Base-by-base conservation (phyloP, 1,140 invertebrate species). In the Bombus impatiens region DNA sequence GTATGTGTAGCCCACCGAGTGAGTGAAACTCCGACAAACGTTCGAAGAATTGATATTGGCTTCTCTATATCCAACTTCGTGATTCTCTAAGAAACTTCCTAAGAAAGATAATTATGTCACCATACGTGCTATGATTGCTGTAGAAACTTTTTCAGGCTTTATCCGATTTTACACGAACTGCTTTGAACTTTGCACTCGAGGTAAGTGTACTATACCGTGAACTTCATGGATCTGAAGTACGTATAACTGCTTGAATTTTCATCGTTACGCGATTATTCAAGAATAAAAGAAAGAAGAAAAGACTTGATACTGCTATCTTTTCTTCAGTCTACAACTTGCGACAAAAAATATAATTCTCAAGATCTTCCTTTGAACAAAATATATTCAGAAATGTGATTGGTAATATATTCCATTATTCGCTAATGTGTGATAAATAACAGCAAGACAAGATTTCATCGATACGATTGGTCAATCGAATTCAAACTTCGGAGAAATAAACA, bases 41-140 rank as follows among this genome's bases (percentile, higher is more conserved):
- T 9, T 18, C 76, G 76, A 40, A n/a, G 57, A 78, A 78, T 78
- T 40, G 28, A 18, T 78, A 62, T 78, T 78, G 62, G 37, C 76
- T 77, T 77, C 53, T 3, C 35, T 47, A n/a, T 75, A 47, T 47
- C 9, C 37, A n/a, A 62, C 12, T 62, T 78, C 3, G 35, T n/a
- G 13, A 62, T 78, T 78, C 57, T n/a, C 32, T 6, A n/a, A n/a
- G 57, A 42, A 78, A 78, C 10, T 78, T 57, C 6, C 37, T 3
- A 10, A 22, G 37, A 15, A n/a, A 78, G 57, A 62, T 53, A 77
- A 77, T 77, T 77, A 78, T 62, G 76, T 78, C 57, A 62, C 13
- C 57, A 12, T n/a, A 40, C 13, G 57, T 62, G 76, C 57, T 62
- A 78, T 62, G 37, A 62, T 78, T 78, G 15, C 35, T 62, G 57